phyloP scores from a whole-genome alignment of 2,113 vertebrate genomes.

The Cyprinodon brontotheroides region DNA sequence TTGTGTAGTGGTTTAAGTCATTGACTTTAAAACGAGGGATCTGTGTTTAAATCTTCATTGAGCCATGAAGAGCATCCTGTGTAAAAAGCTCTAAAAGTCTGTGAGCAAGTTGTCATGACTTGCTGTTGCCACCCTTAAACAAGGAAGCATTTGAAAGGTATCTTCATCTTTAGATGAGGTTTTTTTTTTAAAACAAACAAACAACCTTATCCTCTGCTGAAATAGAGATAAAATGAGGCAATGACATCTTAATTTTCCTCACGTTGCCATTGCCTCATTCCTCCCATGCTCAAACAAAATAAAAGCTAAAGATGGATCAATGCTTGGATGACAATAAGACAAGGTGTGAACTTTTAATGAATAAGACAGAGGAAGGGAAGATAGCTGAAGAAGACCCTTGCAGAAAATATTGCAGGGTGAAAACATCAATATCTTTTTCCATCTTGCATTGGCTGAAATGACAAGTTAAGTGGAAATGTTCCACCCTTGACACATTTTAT shows the following conservation, averaged over 20 bases:
- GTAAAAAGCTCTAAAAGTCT: too few relatives aligned
- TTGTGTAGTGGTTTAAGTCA: slow-evolving; percentile 5
- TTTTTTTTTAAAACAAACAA: slow-evolving; percentile 37
- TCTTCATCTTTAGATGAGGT: slow-evolving; percentile 33
- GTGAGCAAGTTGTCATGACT: too few relatives aligned
- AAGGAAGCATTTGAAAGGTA: not conserved
- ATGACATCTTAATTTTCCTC: slow-evolving; percentile 40
- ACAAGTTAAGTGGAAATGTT: not conserved
- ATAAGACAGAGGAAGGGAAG: not conserved
- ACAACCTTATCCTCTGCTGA: slow-evolving; percentile 19
- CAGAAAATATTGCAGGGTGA: not conserved
- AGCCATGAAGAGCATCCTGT: too few relatives aligned
- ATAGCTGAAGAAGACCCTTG: not conserved
- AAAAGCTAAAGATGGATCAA: slow-evolving; percentile 3
- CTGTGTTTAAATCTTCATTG: too few relatives aligned
- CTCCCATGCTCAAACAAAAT: slow-evolving; percentile 17
- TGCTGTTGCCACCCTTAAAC: too few relatives aligned
- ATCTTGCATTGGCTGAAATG: not conserved
- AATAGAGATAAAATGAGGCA: slow-evolving; percentile 12
- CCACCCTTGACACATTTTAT: not conserved
- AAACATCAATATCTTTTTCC: not conserved
- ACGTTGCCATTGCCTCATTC: slow-evolving; percentile 23
- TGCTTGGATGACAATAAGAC: slow-evolving; percentile 2
- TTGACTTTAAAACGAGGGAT: too few relatives aligned
- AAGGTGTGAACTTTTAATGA: not conserved